Conservation (phyloP, 30 jellyfish, hydroid and myxozoan genomes). For the Sanderia malayensis region DNA sequence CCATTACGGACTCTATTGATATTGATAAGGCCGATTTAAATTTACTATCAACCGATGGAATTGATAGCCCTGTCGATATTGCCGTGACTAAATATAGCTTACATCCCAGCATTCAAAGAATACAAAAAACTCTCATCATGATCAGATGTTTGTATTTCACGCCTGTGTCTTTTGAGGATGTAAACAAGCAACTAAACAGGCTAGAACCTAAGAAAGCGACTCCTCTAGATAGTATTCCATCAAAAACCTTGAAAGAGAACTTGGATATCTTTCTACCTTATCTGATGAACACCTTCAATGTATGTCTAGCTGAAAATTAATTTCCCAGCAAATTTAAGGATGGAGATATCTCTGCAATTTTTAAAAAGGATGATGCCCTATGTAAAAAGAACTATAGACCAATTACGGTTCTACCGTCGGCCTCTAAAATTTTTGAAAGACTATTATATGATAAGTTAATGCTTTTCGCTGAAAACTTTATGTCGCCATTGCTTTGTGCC, state of each 20-base stretch:
- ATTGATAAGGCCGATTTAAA: too few species aligned
- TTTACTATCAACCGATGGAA: too few species aligned
- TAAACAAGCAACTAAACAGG: too few species aligned
- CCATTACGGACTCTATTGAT: neutral
- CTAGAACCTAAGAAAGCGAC: slow-evolving; percentile 1
- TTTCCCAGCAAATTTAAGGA: neutral
- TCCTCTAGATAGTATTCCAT: neutral
- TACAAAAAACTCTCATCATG: too few species aligned
- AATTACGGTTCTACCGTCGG: neutral
- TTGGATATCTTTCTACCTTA: neutral
- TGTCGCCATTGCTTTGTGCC: slow-evolving; percentile 20
- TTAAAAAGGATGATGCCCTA: neutral
- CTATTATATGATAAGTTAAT: slow-evolving; percentile 4
- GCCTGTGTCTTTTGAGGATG: too few species aligned
- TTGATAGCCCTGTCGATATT: too few species aligned
- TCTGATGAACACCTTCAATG: neutral
- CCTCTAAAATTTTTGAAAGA: slow-evolving; percentile 16
- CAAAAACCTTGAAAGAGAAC: neutral
- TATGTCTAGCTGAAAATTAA: neutral
- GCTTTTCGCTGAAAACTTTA: slow-evolving; percentile 2
- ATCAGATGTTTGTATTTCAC: too few species aligned
- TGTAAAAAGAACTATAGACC: neutral
- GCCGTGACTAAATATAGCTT: too few species aligned
- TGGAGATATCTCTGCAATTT: neutral
- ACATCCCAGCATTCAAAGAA: too few species aligned